These are phyloP conservation scores for Caracal caracal DNA, from an alignment of 2,113 vertebrate genomes.

Conservation along the genomic window DNA sequence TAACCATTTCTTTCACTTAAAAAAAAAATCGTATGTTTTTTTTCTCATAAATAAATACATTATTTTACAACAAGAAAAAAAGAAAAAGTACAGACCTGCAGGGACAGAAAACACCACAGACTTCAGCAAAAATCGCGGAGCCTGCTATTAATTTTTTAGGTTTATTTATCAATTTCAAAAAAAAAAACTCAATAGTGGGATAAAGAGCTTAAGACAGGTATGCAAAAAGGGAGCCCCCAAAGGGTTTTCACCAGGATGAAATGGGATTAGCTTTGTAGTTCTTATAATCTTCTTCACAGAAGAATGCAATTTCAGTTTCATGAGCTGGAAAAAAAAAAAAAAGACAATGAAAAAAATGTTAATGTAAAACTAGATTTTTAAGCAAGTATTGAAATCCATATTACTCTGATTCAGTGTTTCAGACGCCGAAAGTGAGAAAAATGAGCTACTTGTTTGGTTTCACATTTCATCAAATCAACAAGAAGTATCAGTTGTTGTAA, in stretches of 20 bases:
- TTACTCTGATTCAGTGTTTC: neutral
- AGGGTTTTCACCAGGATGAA: slow-evolving; percentile 85
- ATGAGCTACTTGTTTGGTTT: neutral
- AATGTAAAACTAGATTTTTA: slow-evolving; percentile 66
- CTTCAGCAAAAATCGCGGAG: slow-evolving; percentile 14
- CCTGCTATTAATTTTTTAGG: slow-evolving; percentile 73
- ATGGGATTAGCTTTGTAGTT: slow-evolving; percentile 92
- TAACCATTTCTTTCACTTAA: slow-evolving; percentile 29
- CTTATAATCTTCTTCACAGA: slow-evolving; percentile 92
- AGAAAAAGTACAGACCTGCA: neutral
- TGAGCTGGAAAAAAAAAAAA: slow-evolving; percentile 87
- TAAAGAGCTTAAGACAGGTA: slow-evolving; percentile 82
- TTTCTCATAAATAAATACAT: slow-evolving; percentile 1
- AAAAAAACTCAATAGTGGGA: slow-evolving; percentile 82
- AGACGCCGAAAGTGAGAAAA: neutral
- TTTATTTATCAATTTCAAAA: slow-evolving; percentile 86
- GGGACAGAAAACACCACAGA: slow-evolving; percentile 22
- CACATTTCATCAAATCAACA: neutral
- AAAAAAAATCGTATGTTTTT: neutral
- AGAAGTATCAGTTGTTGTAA: neutral
- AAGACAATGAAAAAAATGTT: slow-evolving; percentile 66
- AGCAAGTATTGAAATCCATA: slow-evolving; percentile 42
- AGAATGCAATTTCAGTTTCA: slow-evolving; percentile 96
- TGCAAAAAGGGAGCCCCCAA: slow-evolving; percentile 5
- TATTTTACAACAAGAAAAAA: slow-evolving; percentile 30